phyloP scores from a whole-genome alignment of 1,140 invertebrate species.

The Ericerus pela region DNA sequence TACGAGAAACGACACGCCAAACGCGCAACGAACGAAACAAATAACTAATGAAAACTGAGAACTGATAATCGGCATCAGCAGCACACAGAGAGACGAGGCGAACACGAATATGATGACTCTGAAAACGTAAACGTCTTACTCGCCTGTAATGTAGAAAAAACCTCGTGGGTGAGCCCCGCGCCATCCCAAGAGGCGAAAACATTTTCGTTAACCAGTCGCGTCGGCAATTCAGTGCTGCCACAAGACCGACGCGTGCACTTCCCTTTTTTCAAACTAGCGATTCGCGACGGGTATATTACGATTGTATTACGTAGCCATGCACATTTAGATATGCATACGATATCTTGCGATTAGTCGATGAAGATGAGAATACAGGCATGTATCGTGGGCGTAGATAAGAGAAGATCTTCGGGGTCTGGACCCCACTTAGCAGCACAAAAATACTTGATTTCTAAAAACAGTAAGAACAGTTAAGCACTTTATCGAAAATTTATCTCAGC shows the following conservation, averaged over 20 bases:
- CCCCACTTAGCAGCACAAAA: too few relatives aligned
- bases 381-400: too few relatives aligned
- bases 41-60: too few relatives aligned
- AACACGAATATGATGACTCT: constrained; percentile 8
- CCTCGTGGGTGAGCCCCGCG: constrained; percentile 7
- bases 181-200: constrained; percentile 5
- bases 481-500: too few relatives aligned
- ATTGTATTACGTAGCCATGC: too few relatives aligned
- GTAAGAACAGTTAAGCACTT: too few relatives aligned
- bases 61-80: too few relatives aligned
- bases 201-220: neutral
- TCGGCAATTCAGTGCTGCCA: constrained; percentile 5
- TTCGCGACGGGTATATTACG: neutral
- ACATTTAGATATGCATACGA: too few relatives aligned
- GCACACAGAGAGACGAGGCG: neutral
- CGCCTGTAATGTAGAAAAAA: constrained; percentile 6
- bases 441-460: too few relatives aligned
- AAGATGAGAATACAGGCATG: too few relatives aligned
- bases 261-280: neutral
- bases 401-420: too few relatives aligned
- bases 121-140: constrained; percentile 3
- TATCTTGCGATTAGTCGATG: too few relatives aligned
- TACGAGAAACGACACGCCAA: neutral
- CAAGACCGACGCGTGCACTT: neutral
- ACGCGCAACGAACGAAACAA: neutral